phyloP scores from a whole-genome alignment of 2,888 invertebrate species.

The Nephrotoma appendiculata region DNA sequence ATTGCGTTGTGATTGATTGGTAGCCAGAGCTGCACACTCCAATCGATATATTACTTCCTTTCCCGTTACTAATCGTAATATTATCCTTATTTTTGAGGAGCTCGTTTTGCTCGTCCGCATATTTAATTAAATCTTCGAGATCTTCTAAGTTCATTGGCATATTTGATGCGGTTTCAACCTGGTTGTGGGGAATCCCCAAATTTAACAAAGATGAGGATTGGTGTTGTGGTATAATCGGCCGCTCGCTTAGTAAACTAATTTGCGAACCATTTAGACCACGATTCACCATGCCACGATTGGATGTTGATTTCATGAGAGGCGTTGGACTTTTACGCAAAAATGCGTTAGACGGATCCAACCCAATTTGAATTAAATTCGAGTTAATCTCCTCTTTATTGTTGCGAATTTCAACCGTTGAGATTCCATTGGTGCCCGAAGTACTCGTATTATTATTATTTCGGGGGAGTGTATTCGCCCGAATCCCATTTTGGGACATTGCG shows the following conservation, averaged over 20 bases:
- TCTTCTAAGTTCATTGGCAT: constrained; percentile 52
- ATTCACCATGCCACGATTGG: constrained; percentile 9
- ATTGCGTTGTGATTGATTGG: constrained; percentile 77
- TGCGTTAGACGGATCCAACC: constrained; percentile 40
- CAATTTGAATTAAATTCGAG: constrained; percentile 45
- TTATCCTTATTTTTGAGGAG: constrained; percentile 21
- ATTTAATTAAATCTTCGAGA: constrained; percentile 53
- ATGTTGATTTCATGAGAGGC: constrained; percentile 30
- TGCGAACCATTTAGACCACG: constrained; percentile 29
- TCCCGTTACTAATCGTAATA: constrained; percentile 32
- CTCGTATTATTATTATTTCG: constrained; percentile 38
- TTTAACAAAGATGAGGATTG: constrained; percentile 4
- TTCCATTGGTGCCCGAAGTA: constrained; percentile 36
- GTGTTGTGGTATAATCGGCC: constrained; percentile 21
- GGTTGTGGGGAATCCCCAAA: not conserved
- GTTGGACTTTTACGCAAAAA: constrained; percentile 36
- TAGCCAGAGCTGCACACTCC: constrained; percentile 69
- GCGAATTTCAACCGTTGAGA: constrained; percentile 35
- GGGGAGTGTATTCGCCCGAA: constrained; percentile 55
- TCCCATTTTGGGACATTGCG: constrained; percentile 18
- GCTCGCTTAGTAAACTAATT: constrained; percentile 27
- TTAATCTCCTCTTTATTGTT: constrained; percentile 33
- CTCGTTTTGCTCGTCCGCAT: constrained; percentile 57
- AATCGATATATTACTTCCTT: constrained; percentile 66
- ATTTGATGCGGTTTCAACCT: constrained; percentile 19